Evolutionary conservation across 2,888 invertebrate species (phyloP).

Genomic region (Pocota personata): DNA sequence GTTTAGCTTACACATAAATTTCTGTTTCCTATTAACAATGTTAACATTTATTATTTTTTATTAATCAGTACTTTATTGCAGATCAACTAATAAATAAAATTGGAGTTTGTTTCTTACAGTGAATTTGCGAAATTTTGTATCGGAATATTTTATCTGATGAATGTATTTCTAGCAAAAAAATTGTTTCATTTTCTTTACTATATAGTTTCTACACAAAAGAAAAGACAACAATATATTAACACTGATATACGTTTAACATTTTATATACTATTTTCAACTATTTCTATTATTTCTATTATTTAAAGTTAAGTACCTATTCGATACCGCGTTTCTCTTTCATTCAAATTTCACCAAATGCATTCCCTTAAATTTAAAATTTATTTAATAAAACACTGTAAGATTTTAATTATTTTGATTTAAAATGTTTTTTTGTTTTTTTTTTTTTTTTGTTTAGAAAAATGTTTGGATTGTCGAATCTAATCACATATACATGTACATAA

Average conservation of each 20-base stretch:
- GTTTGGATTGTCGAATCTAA: slow-evolving; percentile 82
- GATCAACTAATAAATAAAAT: slow-evolving; percentile 66
- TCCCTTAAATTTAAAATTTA: slow-evolving; percentile 11
- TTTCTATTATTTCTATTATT: background rate
- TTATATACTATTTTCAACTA: background rate
- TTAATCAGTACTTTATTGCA: slow-evolving; percentile 68
- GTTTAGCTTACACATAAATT: slow-evolving; percentile 12
- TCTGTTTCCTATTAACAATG: slow-evolving; percentile 36
- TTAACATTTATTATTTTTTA: slow-evolving; percentile 30
- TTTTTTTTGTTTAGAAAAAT: slow-evolving; percentile 50
- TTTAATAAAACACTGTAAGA: background rate
- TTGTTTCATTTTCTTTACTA: background rate
- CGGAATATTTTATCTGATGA: slow-evolving; percentile 8
- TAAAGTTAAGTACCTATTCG: slow-evolving; percentile 17
- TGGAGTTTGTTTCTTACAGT: slow-evolving; percentile 73
- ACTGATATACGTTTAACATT: slow-evolving; percentile 13
- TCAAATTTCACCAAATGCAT: slow-evolving; percentile 10
- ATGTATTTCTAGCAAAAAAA: slow-evolving; percentile 10
- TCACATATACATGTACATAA: slow-evolving; percentile 79
- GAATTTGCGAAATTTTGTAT: slow-evolving; percentile 57
- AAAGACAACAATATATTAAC: slow-evolving; percentile 25
- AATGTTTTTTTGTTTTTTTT: slow-evolving; percentile 10
- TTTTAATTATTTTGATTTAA: slow-evolving; percentile 50
- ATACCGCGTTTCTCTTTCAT: slow-evolving; percentile 34
- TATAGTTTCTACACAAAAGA: slow-evolving; percentile 26